phyloP scores from a whole-genome alignment of 1,140 invertebrate species.

The Lethrus apterus region DNA sequence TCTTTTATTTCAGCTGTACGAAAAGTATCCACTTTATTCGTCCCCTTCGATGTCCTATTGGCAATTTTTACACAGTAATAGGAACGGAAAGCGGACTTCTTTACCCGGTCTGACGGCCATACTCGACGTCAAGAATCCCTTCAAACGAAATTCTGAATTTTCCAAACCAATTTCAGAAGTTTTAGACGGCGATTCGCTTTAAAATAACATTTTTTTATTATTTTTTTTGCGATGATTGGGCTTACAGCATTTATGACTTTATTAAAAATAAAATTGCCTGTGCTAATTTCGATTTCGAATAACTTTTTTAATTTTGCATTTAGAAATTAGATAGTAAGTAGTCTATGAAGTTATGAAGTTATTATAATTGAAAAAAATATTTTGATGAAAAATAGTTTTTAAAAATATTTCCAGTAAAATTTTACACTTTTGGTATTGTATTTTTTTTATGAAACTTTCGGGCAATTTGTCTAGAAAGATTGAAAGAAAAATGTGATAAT shows the following conservation, averaged over 20 bases:
- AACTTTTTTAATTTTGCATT: background rate
- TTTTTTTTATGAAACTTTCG: background rate
- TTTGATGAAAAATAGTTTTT: background rate
- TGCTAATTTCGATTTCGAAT: too few species aligned
- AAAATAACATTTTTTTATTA: too few species aligned
- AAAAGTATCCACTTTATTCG: conserved; percentile 23
- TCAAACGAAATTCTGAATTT: conserved; percentile 20
- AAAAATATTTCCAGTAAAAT: background rate
- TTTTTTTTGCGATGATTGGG: too few species aligned
- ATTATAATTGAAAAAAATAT: background rate
- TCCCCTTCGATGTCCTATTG: conserved; percentile 17
- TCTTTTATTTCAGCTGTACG: conserved; percentile 20
- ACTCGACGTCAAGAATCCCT: conserved; percentile 21
- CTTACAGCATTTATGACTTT: too few species aligned
- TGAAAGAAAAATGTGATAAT: conserved; percentile 4
- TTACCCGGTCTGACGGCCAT: conserved; percentile 14
- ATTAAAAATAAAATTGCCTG: too few species aligned
- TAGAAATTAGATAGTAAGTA: background rate
- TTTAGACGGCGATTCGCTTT: conserved; percentile 8
- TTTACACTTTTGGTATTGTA: background rate
- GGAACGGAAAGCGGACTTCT: conserved; percentile 10
- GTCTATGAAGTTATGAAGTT: background rate
- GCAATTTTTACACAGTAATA: conserved; percentile 14
- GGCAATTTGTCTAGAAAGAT: background rate
- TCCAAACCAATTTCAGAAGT: conserved; percentile 21